Conservation (phyloP, 2,113 vertebrate genomes). For the Sprattus sprattus region DNA sequence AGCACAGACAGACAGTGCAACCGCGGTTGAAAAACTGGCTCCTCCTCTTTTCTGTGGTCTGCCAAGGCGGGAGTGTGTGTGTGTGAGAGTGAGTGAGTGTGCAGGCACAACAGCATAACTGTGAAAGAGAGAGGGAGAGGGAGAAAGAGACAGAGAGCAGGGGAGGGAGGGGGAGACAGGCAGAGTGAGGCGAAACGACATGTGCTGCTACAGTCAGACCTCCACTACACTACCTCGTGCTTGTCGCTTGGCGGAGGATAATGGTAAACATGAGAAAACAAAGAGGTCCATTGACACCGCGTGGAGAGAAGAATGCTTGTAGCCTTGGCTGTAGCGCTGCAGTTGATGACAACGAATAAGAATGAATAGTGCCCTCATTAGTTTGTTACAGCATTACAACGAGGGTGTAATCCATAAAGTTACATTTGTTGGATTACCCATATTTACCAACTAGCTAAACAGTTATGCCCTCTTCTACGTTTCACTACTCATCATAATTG, state of each 20-base stretch:
- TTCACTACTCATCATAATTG: no score
- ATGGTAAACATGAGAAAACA: background rate
- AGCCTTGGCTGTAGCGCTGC: no score
- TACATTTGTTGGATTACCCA: background rate
- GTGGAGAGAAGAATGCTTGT: no score
- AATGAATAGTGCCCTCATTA: background rate
- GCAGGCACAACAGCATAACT: background rate
- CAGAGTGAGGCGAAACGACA: background rate
- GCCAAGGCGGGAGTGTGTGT: background rate
- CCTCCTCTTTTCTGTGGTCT: background rate
- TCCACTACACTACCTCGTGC: background rate
- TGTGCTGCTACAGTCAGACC: background rate
- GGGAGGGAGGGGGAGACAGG: slow-evolving; percentile 23
- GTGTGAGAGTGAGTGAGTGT: background rate
- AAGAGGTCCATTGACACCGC: background rate
- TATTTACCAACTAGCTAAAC: background rate
- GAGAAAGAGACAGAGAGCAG: background rate
- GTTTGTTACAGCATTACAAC: no score
- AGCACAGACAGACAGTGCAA: background rate
- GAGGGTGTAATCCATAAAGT: background rate
- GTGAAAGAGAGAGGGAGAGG: slow-evolving; percentile 1
- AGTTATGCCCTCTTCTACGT: no score
- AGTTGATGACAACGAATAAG: no score
- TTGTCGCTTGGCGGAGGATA: background rate
- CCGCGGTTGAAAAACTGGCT: background rate